Evolutionary conservation across 1,140 invertebrate genomes (phyloP).

Genomic region (Heliconius congener): DNA sequence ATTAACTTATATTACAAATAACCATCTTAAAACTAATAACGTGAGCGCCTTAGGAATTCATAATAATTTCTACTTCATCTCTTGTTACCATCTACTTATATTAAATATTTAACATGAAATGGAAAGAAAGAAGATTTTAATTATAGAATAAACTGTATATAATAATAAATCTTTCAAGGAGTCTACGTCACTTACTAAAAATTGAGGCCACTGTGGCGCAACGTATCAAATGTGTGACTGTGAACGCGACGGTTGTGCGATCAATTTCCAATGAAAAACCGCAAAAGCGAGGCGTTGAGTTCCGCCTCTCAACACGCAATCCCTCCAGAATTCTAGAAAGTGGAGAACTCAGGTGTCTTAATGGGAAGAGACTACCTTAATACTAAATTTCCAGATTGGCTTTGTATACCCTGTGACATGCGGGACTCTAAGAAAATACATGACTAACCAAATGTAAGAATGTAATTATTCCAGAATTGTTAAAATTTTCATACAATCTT

Average conservation of each 20-base stretch:
- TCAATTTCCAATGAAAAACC: no score
- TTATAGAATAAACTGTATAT: background rate
- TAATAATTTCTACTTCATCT: conserved; percentile 11
- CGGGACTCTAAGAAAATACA: background rate
- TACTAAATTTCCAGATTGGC: background rate
- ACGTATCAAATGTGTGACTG: no score
- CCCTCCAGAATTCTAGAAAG: no score
- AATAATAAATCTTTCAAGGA: background rate
- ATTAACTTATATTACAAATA: conserved; percentile 1
- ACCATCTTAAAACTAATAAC: conserved; percentile 11
- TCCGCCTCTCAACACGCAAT: no score
- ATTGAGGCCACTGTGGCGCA: no score
- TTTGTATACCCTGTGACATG: no score
- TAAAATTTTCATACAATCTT: background rate
- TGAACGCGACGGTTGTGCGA: no score
- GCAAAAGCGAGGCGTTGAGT: no score
- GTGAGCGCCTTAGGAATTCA: background rate
- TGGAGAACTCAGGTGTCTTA: no score
- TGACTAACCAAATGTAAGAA: background rate
- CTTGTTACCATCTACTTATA: background rate
- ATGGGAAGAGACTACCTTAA: no score
- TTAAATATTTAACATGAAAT: background rate
- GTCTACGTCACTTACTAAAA: background rate
- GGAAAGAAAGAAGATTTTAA: background rate
- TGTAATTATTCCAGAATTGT: background rate